Percentiles rank a stretch among this genome's conserved stretches.
Evolutionary conservation across 2,113 vertebrate genomes (phyloP).

Genomic region (Sapajus apella): DNA sequence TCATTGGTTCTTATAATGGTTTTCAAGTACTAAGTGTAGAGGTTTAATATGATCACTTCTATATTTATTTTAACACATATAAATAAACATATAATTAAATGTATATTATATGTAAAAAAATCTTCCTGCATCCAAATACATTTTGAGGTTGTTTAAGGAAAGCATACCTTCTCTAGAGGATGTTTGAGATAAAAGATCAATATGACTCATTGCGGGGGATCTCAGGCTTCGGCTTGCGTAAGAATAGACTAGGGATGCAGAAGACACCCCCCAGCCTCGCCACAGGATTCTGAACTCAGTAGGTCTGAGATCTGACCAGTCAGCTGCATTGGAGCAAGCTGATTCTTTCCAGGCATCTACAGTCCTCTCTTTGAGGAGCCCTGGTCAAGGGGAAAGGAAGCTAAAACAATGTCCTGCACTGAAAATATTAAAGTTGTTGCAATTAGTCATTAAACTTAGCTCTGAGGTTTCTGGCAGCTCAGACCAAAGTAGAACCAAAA

Average conservation of each 20-base stretch:
- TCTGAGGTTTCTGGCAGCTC: constrained; percentile 58
- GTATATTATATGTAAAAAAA: not conserved
- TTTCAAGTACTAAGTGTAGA: constrained; percentile 7
- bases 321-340: not conserved
- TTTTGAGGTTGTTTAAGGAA: constrained; percentile 19
- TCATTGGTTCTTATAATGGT: not conserved
- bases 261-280: not conserved
- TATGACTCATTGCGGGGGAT: not conserved
- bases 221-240: not conserved
- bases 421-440: constrained; percentile 19
- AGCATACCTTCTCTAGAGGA: not conserved
- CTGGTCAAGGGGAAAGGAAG: not conserved
- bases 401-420: not conserved
- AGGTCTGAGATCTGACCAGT: not conserved
- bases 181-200: constrained; percentile 8
- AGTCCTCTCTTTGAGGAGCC: not conserved
- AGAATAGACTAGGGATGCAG: not conserved
- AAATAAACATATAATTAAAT: not conserved
- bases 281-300: not conserved
- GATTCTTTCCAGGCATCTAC: not conserved
- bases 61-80: not conserved
- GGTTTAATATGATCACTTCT: not conserved
- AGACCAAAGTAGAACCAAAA: constrained; percentile 56
- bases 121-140: not conserved
- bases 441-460: constrained; percentile 66